These are phyloP conservation scores for Hirudo medicinalis DNA, from an alignment of 1,140 invertebrate species.

Conservation along the genomic window DNA sequence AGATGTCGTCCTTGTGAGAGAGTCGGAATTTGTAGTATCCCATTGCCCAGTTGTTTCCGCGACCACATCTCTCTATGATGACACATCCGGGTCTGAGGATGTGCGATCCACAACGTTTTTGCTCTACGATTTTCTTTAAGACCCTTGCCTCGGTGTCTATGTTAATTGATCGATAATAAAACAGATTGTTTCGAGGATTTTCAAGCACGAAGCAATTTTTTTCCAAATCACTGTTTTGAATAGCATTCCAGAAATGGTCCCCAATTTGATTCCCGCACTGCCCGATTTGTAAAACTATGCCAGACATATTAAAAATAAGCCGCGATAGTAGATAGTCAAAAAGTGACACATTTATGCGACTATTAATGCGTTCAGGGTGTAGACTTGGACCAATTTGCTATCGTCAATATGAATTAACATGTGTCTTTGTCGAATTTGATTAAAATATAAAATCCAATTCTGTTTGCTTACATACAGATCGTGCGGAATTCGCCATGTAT, in stretches of 20 bases:
- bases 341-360: too few relatives aligned
- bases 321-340: too few relatives aligned
- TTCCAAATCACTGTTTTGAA: neutral
- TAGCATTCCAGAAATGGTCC: slow-evolving; percentile 10
- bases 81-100: slow-evolving; percentile 30
- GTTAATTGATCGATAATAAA: slow-evolving; percentile 7
- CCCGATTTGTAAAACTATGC: slow-evolving; percentile 15
- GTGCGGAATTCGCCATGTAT: too few relatives aligned
- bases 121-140: neutral
- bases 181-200: neutral
- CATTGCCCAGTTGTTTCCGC: slow-evolving; percentile 37
- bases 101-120: neutral
- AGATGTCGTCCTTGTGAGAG: slow-evolving; percentile 29
- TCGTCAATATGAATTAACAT: too few relatives aligned
- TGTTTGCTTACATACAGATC: too few relatives aligned
- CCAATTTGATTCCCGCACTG: slow-evolving; percentile 17
- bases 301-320: slow-evolving; percentile 8
- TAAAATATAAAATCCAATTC: too few relatives aligned
- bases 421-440: too few relatives aligned
- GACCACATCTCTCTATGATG: slow-evolving; percentile 32
- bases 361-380: too few relatives aligned
- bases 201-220: neutral
- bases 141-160: slow-evolving; percentile 10
- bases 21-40: slow-evolving; percentile 32
- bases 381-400: too few relatives aligned